Conservation (phyloP, 92 coral and sea anemone genomes). For the Epizoanthus stellaris region DNA sequence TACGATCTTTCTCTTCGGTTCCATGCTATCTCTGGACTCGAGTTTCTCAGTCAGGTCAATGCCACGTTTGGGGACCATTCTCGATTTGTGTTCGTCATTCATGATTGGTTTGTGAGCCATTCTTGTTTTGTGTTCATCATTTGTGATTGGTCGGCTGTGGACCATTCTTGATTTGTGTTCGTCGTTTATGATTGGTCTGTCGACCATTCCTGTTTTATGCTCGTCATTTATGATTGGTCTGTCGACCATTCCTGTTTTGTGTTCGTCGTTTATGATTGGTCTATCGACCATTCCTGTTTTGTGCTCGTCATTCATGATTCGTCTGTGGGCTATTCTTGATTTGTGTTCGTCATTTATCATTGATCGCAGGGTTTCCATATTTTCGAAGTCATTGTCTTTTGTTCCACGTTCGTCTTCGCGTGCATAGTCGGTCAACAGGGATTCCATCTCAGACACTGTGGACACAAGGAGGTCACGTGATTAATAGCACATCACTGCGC, state of each 20-base stretch:
- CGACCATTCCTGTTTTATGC: neutral
- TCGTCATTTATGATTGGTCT: neutral
- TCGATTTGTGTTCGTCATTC: neutral
- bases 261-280: no score
- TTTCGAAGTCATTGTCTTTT: neutral
- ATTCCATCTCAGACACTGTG: constrained; percentile 25
- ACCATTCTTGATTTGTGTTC: neutral
- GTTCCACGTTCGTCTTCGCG: neutral
- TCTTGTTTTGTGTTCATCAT: neutral
- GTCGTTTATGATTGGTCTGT: neutral
- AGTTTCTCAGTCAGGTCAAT: neutral
- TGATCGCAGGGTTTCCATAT: neutral
- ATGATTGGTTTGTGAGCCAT: neutral
- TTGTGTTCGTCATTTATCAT: neutral
- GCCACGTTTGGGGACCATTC: neutral
- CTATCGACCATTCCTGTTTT: no score
- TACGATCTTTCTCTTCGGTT: neutral
- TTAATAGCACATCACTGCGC: no score
- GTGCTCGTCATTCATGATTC: no score
- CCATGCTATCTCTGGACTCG: neutral
- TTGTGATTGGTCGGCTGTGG: neutral
- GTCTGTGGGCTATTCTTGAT: neutral
- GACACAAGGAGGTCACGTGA: neutral
- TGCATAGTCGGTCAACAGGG: constrained; percentile 15
- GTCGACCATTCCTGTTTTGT: no score